Conservation (phyloP, 2,888 invertebrate genomes). For the Hyposoter didymator region DNA sequence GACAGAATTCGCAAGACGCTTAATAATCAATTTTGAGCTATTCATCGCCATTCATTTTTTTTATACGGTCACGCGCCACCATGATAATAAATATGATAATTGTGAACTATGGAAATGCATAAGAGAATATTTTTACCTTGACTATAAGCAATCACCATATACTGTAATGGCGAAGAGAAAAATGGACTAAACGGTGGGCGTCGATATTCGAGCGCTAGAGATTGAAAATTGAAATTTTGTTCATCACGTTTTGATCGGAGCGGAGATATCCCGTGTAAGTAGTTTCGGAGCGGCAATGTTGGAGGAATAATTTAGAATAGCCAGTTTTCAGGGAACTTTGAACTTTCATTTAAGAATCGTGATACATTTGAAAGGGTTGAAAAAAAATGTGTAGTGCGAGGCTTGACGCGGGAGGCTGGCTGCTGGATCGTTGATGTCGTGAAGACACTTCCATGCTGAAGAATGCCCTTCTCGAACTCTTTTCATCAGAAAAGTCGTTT, state of each 20-base stretch:
- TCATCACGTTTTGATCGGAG: background rate
- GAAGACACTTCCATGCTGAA: slow-evolving; percentile 25
- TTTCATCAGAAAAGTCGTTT: slow-evolving; percentile 3
- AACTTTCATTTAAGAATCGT: background rate
- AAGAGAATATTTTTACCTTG: too few relatives aligned
- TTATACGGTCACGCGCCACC: too few relatives aligned
- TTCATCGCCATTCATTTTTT: too few relatives aligned
- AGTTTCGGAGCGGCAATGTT: background rate
- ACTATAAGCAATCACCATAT: too few relatives aligned
- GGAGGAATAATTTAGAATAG: slow-evolving; percentile 18
- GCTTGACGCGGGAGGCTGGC: slow-evolving; percentile 34
- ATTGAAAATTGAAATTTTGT: background rate
- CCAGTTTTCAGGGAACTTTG: slow-evolving; percentile 18
- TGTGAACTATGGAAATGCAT: too few relatives aligned
- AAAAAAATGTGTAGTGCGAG: slow-evolving; percentile 4
- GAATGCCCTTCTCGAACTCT: slow-evolving; percentile 43
- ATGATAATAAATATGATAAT: too few relatives aligned
- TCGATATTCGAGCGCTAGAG: background rate
- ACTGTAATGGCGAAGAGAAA: background rate
- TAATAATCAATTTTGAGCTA: too few relatives aligned
- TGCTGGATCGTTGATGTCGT: slow-evolving; percentile 49
- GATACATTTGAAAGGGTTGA: slow-evolving; percentile 42
- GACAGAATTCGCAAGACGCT: too few relatives aligned
- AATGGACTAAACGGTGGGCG: background rate
- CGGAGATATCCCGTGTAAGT: background rate